Base-by-base conservation (phyloP, 2,888 invertebrate genomes). In the Macaria notata region DNA sequence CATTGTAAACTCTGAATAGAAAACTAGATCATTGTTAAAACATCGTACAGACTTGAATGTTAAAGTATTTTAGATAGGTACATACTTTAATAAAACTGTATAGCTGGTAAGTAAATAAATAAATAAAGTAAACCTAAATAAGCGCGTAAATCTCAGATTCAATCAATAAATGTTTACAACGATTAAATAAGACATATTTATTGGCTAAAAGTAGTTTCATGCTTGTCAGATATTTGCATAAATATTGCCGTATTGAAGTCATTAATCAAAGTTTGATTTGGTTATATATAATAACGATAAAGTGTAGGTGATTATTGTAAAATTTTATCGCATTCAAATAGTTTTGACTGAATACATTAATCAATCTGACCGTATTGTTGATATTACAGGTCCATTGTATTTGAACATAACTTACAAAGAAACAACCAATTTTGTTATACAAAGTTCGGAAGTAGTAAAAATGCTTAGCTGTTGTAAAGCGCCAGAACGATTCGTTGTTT, bases 211-310 rank as follows among this genome's bases (percentile, higher is more conserved):
- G 53, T 61, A 56, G 59, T 64, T 66, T 63, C 62, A 66, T 54
- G 57, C 48, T 44, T 36, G 56, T 61, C 55, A 50, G 53, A 42
- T 51, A 67, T 66, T 67, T 64, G 56, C 62, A 63, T 64, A 57
- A 62, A 61, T 63, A 48, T 48, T 47, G 51, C 36, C 61, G 62
- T 56, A 63, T 57, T 58, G 51, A 49, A 54, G 51, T 63, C 65
- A 56, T 69, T 63, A 62, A 69, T 69, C 65, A 65, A 63, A 62
- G 41, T 59, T 48, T 59, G 62, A 65, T 62, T 64, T 59, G 61
- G 63, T 65, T 60, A 56, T 60, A 61, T 69, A 62, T 65, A 48
- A 59, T 64, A 66, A 66, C 65, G 61, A 64, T 64, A 68, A 64
- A 64, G 61, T 49, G 60, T 62, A 62, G 49, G 56, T 31, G 52